phyloP scores from a whole-genome alignment of 2,113 vertebrate genomes.

The Rhabdomys dilectus region DNA sequence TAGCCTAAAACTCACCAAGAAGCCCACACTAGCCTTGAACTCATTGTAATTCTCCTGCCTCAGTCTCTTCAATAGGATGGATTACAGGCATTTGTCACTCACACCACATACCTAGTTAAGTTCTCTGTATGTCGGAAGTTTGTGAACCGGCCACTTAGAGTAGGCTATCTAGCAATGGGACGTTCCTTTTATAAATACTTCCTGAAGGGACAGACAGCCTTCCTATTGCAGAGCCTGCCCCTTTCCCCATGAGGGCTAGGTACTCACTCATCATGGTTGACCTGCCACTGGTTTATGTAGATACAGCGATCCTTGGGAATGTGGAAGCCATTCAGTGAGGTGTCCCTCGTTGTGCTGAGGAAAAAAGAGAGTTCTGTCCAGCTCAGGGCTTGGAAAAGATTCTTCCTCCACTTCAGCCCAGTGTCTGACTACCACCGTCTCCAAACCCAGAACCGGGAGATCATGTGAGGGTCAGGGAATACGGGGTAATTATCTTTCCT shows the following conservation, averaged over 20 bases:
- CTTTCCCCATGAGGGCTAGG: neutral
- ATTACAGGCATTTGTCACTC: neutral
- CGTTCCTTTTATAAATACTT: neutral
- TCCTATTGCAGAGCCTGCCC: neutral
- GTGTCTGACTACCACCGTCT: neutral
- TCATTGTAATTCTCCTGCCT: neutral
- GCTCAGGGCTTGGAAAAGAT: neutral
- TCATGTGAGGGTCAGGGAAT: neutral
- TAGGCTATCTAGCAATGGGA: neutral
- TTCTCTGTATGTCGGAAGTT: neutral
- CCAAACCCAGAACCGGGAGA: neutral
- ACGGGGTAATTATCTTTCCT: neutral
- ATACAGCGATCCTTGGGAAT: constrained; percentile 93
- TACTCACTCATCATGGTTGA: constrained; percentile 95
- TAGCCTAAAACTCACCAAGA: neutral
- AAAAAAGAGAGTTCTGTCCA: constrained; percentile 1
- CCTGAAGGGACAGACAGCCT: neutral
- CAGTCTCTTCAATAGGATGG: too few species aligned
- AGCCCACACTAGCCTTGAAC: neutral
- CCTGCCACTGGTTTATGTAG: constrained; percentile 96
- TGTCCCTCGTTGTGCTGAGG: constrained; percentile 92
- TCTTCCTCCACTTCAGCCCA: neutral
- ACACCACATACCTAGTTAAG: neutral
- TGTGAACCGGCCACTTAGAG: neutral
- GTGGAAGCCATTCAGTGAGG: constrained; percentile 90